Base-by-base conservation (phyloP, 1,140 invertebrate genomes). In the Drosophila murphyi region DNA sequence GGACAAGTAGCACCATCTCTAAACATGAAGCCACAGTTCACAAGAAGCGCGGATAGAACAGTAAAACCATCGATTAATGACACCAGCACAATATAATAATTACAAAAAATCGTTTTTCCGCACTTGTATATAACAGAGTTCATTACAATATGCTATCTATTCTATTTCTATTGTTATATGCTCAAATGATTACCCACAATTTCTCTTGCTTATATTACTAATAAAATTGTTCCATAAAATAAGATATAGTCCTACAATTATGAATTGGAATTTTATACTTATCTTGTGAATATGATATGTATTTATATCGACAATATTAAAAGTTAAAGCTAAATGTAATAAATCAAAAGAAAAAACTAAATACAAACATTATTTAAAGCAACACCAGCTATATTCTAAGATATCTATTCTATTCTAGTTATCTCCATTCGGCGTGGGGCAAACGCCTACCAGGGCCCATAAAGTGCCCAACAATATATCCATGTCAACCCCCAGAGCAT, bases 371-470 rank as follows among this genome's bases (percentile, higher is more conserved):
- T 28, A 48, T 20, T 48, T 43, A 34, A 47, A 20, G 4, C 57
- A 47, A 48, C 57, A 34, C 57, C 32, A 48, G 8, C 7, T 50
- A 62, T 62, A 45, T 62, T 12, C 20, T 35, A 47, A 35, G 20
- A 12, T 8, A 59, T 60, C 43, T 28, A 48, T 31, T 48, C n/a
- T 35, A 31, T 50, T 2, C 2, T 31, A 1, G 32, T 48, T 48
- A 48, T 60, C 65, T 59, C 32, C 31, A 54, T 67, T 76, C 32
- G 45, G 62, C 62, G 48, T 43, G 43, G 43, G 57, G 68, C 79
- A 74, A 82, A 82, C 79, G 74, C 79, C 79, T 52, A 50, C 74
- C n/a, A 41, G 10, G 20, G 65, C 47, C 59, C 72, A 54, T 68
- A 62, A 87, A 85, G 65, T 68, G 68, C 37, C 65, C 48, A 37